These are phyloP conservation scores for Mormyrus proboscirostris DNA, from an alignment of 2,797 vertebrate species.

Conservation along the genomic window DNA sequence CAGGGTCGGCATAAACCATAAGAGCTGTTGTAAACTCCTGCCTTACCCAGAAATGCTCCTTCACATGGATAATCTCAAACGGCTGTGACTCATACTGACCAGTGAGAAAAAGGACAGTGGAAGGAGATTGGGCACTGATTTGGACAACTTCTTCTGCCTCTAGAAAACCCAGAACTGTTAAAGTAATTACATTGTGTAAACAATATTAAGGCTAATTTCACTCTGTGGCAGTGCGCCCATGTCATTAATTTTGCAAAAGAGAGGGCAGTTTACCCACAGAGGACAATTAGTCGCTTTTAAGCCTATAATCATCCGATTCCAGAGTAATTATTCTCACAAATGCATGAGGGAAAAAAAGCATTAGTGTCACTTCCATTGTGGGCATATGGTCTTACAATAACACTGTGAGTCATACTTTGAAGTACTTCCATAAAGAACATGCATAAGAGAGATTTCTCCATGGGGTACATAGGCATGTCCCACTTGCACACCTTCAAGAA, in stretches of 20 bases:
- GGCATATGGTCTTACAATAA: not conserved
- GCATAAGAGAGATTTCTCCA: not conserved
- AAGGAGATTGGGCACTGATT: not conserved
- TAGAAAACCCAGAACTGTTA: conserved; percentile 17
- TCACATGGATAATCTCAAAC: not conserved
- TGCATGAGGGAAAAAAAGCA: not conserved
- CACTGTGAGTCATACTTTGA: not conserved
- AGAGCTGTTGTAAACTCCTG: not conserved
- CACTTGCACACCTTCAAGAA: not conserved
- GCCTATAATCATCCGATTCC: conserved; percentile 40
- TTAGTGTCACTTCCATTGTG: not conserved
- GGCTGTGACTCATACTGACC: conserved; percentile 5
- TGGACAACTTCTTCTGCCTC: conserved; percentile 19
- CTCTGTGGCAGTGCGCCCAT: conserved; percentile 36
- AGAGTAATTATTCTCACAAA: conserved; percentile 37
- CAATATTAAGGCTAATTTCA: conserved; percentile 27
- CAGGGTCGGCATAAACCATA: not conserved
- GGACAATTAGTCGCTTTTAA: conserved; percentile 42
- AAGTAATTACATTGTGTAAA: conserved; percentile 35
- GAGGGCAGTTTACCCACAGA: conserved; percentile 38
- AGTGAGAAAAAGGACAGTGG: not conserved
- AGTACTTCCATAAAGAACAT: not conserved
- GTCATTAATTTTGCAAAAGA: conserved; percentile 42
- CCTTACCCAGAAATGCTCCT: not conserved
- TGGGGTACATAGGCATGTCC: not conserved